Evolutionary conservation across 2,888 invertebrate genomes (phyloP).

Genomic region (Nezara viridula): DNA sequence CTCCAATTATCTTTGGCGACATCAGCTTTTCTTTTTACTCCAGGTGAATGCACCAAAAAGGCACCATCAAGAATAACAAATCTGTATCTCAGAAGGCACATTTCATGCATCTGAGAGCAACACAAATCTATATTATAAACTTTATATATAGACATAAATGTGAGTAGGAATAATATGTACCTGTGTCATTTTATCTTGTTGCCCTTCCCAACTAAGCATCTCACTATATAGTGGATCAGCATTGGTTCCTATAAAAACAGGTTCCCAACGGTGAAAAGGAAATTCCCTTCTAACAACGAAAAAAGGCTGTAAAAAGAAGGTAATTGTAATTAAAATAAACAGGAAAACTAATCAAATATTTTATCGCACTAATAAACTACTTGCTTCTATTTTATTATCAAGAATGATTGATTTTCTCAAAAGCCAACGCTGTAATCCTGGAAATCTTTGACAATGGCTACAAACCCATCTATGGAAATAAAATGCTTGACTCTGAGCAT

Average conservation of each 20-base stretch:
- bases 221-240: conserved; percentile 84
- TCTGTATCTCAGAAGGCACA: conserved; percentile 81
- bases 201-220: conserved; percentile 82
- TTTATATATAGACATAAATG: neutral
- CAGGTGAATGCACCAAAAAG: conserved; percentile 80
- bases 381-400: conserved; percentile 65
- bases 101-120: conserved; percentile 78
- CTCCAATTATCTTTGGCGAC: conserved; percentile 60
- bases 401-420: conserved; percentile 63
- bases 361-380: neutral
- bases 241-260: conserved; percentile 83
- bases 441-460: conserved; percentile 82
- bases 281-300: conserved; percentile 78
- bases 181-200: conserved; percentile 89
- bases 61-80: conserved; percentile 81
- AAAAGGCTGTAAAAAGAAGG: conserved; percentile 72
- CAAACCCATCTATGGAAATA: conserved; percentile 80
- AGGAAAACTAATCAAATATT: neutral
- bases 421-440: conserved; percentile 79
- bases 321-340: conserved; percentile 56
- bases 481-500: conserved; percentile 73
- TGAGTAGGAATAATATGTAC: conserved; percentile 69
- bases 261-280: conserved; percentile 85
- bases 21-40: conserved; percentile 72
- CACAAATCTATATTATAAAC: neutral